Evolutionary conservation across 2,797 vertebrate species (phyloP).

Genomic region (Paramormyrops hopkinsi): DNA sequence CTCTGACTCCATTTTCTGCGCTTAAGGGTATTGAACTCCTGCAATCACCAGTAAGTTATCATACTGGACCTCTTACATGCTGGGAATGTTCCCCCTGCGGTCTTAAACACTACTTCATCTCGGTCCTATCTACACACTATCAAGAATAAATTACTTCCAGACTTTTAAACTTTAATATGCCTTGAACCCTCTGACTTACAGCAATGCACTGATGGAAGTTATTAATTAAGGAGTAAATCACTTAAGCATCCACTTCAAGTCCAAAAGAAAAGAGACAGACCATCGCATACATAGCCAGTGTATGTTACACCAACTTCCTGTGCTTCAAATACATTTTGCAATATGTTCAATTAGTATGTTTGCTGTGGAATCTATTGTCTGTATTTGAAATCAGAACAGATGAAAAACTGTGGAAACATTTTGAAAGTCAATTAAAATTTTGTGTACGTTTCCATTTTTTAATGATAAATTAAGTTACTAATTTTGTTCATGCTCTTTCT

Average conservation of each 20-base stretch:
- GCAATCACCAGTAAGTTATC: constrained; percentile 30
- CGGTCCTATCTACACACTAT: constrained; percentile 38
- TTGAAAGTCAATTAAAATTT: constrained; percentile 94
- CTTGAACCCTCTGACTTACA: constrained; percentile 31
- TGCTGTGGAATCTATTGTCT: constrained; percentile 47
- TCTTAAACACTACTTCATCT: constrained; percentile 26
- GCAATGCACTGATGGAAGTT: constrained; percentile 31
- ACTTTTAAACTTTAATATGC: constrained; percentile 45
- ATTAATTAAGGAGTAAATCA: constrained; percentile 23
- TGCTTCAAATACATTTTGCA: constrained; percentile 52
- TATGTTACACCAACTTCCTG: constrained; percentile 49
- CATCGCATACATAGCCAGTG: constrained; percentile 30
- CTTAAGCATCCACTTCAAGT: constrained; percentile 10
- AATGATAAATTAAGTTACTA: constrained; percentile 99
- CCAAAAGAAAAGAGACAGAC: constrained; percentile 4
- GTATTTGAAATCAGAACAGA: constrained; percentile 57
- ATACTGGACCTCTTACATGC: constrained; percentile 32
- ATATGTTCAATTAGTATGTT: constrained; percentile 37
- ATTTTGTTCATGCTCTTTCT: constrained; percentile 99
- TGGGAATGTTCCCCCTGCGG: constrained; percentile 25
- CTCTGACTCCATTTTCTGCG: background rate
- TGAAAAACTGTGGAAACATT: constrained; percentile 90
- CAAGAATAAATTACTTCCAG: constrained; percentile 43
- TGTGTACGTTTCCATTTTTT: constrained; percentile 95
- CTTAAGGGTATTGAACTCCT: constrained; percentile 11